A percentile compares a stretch with the other conserved stretches of the same genome.
These are phyloP conservation scores for Pelobates fuscus DNA, from an alignment of 2,113 vertebrate genomes.

Conservation along the genomic window DNA sequence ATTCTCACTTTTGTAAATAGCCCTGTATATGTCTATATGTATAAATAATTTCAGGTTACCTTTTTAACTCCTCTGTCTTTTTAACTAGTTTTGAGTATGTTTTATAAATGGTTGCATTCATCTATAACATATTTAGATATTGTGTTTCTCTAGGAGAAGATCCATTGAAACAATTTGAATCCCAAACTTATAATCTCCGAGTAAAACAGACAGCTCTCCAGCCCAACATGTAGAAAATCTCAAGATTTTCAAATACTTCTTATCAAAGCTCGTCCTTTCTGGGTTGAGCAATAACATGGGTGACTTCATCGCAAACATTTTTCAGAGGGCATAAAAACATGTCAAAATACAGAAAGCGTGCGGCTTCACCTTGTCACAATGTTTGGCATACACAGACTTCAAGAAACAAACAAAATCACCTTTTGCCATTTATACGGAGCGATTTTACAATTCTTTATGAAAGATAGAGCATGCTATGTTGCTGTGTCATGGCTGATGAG, in stretches of 20 bases:
- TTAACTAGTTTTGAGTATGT: too few relatives aligned
- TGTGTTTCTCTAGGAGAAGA: too few relatives aligned
- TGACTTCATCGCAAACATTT: slow-evolving; percentile 58
- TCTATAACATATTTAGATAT: too few relatives aligned
- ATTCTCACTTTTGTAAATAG: too few relatives aligned
- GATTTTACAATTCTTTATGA: slow-evolving; percentile 59
- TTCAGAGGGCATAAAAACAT: slow-evolving; percentile 63
- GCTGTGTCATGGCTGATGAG: slow-evolving; percentile 58
- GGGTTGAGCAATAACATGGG: slow-evolving; percentile 58
- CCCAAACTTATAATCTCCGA: not conserved
- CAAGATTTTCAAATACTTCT: not conserved
- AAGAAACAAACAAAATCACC: slow-evolving; percentile 61
- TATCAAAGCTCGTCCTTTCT: slow-evolving; percentile 49
- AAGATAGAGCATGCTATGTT: slow-evolving; percentile 52
- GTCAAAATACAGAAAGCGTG: slow-evolving; percentile 57
- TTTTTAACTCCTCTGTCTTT: too few relatives aligned
- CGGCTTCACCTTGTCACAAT: slow-evolving; percentile 68
- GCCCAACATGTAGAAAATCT: not conserved
- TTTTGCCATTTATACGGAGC: slow-evolving; percentile 62
- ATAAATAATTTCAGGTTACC: too few relatives aligned
- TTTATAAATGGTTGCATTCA: too few relatives aligned
- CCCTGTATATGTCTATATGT: too few relatives aligned
- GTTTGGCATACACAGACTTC: slow-evolving; percentile 58
- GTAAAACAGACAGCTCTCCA: too few relatives aligned
- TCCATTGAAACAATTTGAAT: not conserved